phyloP scores from a whole-genome alignment of 1,140 invertebrate species.

The Scaptodrosophila lebanonensis region DNA sequence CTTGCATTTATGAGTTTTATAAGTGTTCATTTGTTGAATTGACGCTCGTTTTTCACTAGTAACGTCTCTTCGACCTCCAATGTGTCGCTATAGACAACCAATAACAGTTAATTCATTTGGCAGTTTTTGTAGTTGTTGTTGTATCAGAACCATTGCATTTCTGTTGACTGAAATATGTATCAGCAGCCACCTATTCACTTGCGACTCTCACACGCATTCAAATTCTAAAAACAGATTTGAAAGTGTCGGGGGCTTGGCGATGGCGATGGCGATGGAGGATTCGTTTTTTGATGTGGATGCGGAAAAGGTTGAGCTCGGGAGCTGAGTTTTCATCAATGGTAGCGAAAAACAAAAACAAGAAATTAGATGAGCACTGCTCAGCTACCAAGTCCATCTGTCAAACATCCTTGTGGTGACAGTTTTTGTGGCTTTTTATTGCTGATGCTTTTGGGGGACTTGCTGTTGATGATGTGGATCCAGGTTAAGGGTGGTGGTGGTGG shows the following conservation, averaged over 20 bases:
- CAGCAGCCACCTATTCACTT: too few species aligned
- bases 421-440: constrained; percentile 62
- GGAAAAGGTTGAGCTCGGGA: background rate
- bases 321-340: background rate
- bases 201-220: background rate
- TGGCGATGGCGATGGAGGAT: too few species aligned
- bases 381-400: constrained; percentile 59
- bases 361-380: constrained; percentile 61
- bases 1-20: too few species aligned
- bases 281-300: too few species aligned
- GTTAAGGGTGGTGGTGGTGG: background rate
- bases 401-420: constrained; percentile 57
- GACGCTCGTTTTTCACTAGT: too few species aligned
- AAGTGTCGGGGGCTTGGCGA: constrained; percentile 9
- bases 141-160: constrained; percentile 10
- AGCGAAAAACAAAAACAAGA: constrained; percentile 50
- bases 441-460: background rate
- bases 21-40: too few species aligned
- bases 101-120: constrained; percentile 60
- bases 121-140: constrained; percentile 19
- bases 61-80: constrained; percentile 33
- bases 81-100: constrained; percentile 55
- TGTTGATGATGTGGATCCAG: constrained; percentile 28
- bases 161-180: too few species aligned
- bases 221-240: constrained; percentile 39